Conservation (phyloP, 2,113 vertebrate species). For the Azemiops feae region DNA sequence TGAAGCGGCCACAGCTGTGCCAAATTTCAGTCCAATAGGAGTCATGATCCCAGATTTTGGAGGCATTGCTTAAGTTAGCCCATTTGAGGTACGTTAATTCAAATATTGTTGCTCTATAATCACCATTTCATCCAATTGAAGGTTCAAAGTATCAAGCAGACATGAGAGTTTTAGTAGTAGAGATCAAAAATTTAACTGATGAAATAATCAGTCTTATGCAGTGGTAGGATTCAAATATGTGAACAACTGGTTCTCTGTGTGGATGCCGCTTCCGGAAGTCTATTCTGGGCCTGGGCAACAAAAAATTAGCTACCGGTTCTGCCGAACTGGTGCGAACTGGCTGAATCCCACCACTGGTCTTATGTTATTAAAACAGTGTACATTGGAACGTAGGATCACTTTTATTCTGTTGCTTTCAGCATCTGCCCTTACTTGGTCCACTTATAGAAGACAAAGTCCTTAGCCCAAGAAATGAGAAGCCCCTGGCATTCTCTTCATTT, state of each 20-base stretch:
- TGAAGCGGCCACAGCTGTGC: neutral
- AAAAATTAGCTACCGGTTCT: too few species aligned
- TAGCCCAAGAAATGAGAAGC: neutral
- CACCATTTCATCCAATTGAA: neutral
- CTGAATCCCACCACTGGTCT: too few species aligned
- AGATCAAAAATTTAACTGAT: neutral
- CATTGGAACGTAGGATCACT: neutral
- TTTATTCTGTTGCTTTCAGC: neutral
- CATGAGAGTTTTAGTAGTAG: too few species aligned
- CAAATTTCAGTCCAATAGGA: neutral
- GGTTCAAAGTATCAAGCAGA: too few species aligned
- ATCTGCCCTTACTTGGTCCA: neutral
- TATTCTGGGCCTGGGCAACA: too few species aligned
- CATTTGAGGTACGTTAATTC: neutral
- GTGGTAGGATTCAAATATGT: too few species aligned
- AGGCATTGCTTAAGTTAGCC: neutral
- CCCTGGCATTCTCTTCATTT: neutral
- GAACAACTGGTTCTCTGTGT: too few species aligned
- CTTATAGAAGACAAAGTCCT: neutral
- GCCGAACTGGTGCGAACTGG: too few species aligned
- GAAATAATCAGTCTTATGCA: neutral
- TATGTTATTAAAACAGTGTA: neutral
- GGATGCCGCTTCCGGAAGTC: too few species aligned
- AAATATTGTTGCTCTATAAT: neutral
- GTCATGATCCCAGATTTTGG: neutral